phyloP scores from a whole-genome alignment of 2,888 invertebrate species.

The Teinopalpus imperialis region DNA sequence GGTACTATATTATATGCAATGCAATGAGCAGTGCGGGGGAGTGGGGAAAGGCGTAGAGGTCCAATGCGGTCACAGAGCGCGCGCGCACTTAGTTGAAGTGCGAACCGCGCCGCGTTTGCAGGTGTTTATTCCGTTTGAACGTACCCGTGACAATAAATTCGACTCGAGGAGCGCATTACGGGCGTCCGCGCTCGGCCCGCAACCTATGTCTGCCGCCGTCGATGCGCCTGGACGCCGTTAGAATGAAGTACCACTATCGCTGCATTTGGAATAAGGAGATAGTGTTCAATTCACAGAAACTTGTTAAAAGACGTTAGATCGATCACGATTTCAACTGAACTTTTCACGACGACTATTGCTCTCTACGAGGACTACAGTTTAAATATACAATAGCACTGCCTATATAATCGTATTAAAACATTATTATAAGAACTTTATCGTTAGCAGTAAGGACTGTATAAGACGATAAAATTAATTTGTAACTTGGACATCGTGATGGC shows the following conservation, averaged over 20 bases:
- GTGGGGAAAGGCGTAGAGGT: conserved; percentile 37
- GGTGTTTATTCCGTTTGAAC: conserved; percentile 45
- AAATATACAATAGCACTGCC: conserved; percentile 63
- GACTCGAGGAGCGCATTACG: conserved; percentile 57
- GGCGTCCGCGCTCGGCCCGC: conserved; percentile 72
- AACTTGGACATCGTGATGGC: conserved; percentile 66
- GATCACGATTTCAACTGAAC: conserved; percentile 45
- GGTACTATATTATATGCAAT: conserved; percentile 14
- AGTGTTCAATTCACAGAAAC: conserved; percentile 95
- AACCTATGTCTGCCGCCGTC: conserved; percentile 76
- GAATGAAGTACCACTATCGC: conserved; percentile 89
- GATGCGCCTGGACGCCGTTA: conserved; percentile 75
- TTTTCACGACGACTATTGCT: conserved; percentile 69
- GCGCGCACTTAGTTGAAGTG: conserved; percentile 57
- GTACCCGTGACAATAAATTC: conserved; percentile 77
- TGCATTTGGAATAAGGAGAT: conserved; percentile 97
- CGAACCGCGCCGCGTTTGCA: conserved; percentile 64
- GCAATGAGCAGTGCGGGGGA: conserved; percentile 26
- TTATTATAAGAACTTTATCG: conserved; percentile 59
- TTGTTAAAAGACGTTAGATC: conserved; percentile 95
- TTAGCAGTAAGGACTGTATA: conserved; percentile 61
- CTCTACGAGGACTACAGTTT: conserved; percentile 63
- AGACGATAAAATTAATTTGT: conserved; percentile 48
- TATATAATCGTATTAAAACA: conserved; percentile 59
- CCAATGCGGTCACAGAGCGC: conserved; percentile 39